phyloP scores from a whole-genome alignment of 2,888 invertebrate genomes.

The Noctuana brunneofusca region DNA sequence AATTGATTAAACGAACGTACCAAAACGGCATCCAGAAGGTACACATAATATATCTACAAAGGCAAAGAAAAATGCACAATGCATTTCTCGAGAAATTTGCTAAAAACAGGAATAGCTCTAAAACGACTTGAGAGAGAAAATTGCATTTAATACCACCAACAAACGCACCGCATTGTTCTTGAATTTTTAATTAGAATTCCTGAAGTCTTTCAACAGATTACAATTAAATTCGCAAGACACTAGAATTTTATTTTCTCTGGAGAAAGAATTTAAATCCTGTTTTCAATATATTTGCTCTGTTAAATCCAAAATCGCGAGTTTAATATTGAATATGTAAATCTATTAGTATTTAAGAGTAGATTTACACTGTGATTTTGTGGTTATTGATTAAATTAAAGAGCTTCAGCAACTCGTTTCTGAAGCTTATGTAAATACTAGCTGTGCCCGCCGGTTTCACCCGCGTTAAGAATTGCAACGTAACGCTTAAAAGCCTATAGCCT shows the following conservation, averaged over 20 bases:
- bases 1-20: not conserved
- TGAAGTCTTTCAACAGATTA: slow-evolving; percentile 1
- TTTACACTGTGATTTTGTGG: too few relatives aligned
- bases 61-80: slow-evolving; percentile 13
- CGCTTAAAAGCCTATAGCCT: too few relatives aligned
- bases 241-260: not conserved
- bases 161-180: slow-evolving; percentile 10
- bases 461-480: too few relatives aligned
- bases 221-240: not conserved
- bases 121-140: slow-evolving; percentile 15
- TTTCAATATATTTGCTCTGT: not conserved
- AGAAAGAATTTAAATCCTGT: not conserved
- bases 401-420: too few relatives aligned
- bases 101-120: slow-evolving; percentile 19
- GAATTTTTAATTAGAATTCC: slow-evolving; percentile 19
- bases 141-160: slow-evolving; percentile 25
- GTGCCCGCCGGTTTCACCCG: too few relatives aligned
- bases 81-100: slow-evolving; percentile 20
- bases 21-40: not conserved
- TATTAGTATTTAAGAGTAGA: too few relatives aligned
- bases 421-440: too few relatives aligned
- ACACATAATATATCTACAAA: slow-evolving; percentile 8
- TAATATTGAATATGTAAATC: too few relatives aligned
- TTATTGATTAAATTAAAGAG: too few relatives aligned
- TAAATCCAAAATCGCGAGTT: not conserved